Evolutionary conservation across 2,113 vertebrate species (phyloP).

Genomic region (Seriola quinqueradiata): DNA sequence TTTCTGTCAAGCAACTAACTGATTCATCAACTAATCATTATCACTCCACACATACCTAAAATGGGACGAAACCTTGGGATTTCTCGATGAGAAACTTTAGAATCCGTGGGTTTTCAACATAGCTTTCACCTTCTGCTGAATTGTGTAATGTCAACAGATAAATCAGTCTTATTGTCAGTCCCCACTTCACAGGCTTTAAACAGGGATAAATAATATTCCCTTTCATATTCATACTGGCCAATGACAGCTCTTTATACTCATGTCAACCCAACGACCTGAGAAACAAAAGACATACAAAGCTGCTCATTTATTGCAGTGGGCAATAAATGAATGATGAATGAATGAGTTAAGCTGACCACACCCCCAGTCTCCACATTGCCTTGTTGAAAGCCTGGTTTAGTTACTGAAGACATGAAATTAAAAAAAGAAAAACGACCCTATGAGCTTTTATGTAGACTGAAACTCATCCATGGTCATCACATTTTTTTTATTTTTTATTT

Average conservation of each 20-base stretch:
- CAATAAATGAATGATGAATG: slow-evolving; percentile 16
- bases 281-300: background rate
- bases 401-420: background rate
- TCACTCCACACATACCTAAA: background rate
- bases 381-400: background rate
- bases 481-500: background rate
- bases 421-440: background rate
- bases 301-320: background rate
- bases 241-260: background rate
- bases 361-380: background rate
- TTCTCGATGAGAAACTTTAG: background rate
- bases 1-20: background rate
- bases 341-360: slow-evolving; percentile 4
- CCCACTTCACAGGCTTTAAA: too few relatives aligned
- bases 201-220: too few relatives aligned
- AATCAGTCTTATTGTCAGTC: background rate
- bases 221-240: background rate
- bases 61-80: too few relatives aligned
- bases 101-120: background rate
- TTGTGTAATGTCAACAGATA: too few relatives aligned
- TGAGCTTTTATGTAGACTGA: background rate
- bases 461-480: background rate
- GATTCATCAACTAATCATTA: too few relatives aligned
- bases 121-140: background rate
- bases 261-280: slow-evolving; percentile 1